Evolutionary conservation across 2,888 invertebrate species (phyloP).

Genomic region (Andrena marginata): DNA sequence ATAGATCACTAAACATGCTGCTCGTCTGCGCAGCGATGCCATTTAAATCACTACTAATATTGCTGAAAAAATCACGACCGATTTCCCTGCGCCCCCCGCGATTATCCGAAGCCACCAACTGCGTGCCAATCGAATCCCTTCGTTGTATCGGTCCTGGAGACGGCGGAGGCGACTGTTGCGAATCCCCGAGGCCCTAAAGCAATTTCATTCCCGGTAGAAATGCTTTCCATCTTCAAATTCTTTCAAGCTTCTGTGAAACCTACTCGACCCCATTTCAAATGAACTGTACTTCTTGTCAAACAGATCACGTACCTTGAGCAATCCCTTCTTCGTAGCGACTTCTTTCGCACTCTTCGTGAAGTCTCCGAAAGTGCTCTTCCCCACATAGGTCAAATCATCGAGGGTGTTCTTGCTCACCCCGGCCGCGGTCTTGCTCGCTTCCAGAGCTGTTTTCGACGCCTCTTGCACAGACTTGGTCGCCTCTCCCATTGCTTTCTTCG

Average conservation of each 20-base stretch:
- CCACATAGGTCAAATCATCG: slow-evolving; percentile 95
- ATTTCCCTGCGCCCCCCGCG: slow-evolving; percentile 86
- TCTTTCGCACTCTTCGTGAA: slow-evolving; percentile 96
- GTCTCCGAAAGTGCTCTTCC: slow-evolving; percentile 95
- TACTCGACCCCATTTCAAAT: not conserved
- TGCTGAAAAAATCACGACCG: slow-evolving; percentile 94
- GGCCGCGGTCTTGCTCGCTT: slow-evolving; percentile 95
- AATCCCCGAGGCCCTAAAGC: slow-evolving; percentile 85
- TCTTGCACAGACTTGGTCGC: slow-evolving; percentile 93
- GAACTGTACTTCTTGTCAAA: not conserved
- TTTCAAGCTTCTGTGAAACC: not conserved
- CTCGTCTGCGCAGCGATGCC: slow-evolving; percentile 97
- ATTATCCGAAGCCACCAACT: slow-evolving; percentile 88
- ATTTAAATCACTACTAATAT: slow-evolving; percentile 96
- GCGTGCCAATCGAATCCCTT: slow-evolving; percentile 87
- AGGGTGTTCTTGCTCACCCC: slow-evolving; percentile 95
- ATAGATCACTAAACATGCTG: slow-evolving; percentile 97
- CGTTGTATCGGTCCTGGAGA: slow-evolving; percentile 80
- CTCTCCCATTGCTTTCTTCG: slow-evolving; percentile 94
- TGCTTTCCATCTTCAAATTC: not conserved
- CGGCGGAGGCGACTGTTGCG: slow-evolving; percentile 83
- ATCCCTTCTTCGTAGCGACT: slow-evolving; percentile 93
- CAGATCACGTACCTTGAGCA: slow-evolving; percentile 88
- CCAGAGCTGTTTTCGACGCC: slow-evolving; percentile 93
- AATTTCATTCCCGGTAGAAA: not conserved